phyloP scores from a whole-genome alignment of 2,797 vertebrate genomes.

The Xiphorhynchus erythropygius region DNA sequence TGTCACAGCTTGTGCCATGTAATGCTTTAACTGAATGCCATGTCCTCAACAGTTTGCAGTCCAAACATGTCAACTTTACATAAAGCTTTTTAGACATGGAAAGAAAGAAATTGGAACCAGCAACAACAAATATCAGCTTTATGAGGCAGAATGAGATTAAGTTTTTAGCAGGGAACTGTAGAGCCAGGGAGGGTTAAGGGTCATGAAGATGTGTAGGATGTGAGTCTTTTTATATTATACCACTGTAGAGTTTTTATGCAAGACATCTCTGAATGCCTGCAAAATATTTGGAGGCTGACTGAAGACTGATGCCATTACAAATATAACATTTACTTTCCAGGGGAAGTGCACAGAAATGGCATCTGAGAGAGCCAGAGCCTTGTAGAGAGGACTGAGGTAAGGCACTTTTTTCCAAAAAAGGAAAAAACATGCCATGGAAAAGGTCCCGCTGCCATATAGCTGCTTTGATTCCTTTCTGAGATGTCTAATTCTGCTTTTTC shows the following conservation, averaged over 20 bases:
- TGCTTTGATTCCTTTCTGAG: background rate
- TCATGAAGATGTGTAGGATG: background rate
- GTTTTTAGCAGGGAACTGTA: background rate
- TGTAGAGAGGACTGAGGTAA: background rate
- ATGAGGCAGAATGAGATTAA: background rate
- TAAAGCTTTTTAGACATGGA: background rate
- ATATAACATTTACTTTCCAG: background rate
- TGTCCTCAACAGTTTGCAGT: background rate
- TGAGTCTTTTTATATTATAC: background rate
- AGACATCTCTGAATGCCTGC: background rate
- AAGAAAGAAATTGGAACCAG: background rate
- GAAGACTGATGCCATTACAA: background rate
- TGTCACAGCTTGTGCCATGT: background rate
- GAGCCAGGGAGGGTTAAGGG: background rate
- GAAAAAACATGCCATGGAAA: background rate
- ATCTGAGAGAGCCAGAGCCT: background rate
- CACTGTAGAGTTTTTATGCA: background rate
- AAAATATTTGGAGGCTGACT: background rate
- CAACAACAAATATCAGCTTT: background rate
- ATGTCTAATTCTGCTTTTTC: background rate
- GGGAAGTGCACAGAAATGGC: background rate
- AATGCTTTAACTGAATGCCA: background rate
- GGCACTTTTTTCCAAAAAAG: background rate
- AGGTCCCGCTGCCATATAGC: background rate
- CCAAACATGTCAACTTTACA: background rate